phyloP scores from a whole-genome alignment of 2,113 vertebrate genomes.

The Pomatostomus ruficeps region DNA sequence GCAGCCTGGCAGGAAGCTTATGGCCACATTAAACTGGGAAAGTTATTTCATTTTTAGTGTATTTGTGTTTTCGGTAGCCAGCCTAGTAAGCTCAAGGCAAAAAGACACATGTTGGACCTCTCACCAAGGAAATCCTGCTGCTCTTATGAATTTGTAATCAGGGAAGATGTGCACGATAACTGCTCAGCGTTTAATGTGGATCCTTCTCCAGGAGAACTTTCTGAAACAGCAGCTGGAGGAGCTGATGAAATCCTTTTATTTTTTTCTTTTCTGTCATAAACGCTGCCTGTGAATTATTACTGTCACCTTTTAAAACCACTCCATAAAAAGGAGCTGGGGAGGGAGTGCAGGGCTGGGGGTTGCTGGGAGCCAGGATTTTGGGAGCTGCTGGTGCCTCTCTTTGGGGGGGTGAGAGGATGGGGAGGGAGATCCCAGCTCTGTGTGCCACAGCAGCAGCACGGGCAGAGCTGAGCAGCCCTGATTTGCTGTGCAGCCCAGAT shows the following conservation, averaged over 20 bases:
- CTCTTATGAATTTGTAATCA: constrained; percentile 9
- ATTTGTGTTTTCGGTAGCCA: constrained; percentile 48
- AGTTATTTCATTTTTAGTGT: constrained; percentile 64
- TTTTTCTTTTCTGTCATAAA: not conserved
- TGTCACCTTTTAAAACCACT: not conserved
- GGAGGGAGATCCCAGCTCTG: not conserved
- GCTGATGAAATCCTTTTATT: not conserved
- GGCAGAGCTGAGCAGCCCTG: not conserved
- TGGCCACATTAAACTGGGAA: constrained; percentile 74
- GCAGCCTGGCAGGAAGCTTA: constrained; percentile 70
- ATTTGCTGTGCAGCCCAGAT: constrained; percentile 13
- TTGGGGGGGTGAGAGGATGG: not conserved
- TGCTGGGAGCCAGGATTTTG: not conserved
- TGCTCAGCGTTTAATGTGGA: not conserved
- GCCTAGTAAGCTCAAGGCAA: constrained; percentile 4
- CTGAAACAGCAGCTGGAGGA: not conserved
- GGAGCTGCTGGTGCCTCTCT: not conserved
- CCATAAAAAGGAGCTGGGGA: not conserved
- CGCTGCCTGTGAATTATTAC: not conserved
- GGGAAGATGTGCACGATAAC: not conserved
- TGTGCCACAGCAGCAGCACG: not conserved
- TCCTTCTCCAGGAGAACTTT: not conserved
- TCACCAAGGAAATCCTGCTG: constrained; percentile 37
- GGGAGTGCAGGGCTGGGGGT: not conserved
- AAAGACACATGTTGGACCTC: not conserved